A percentile compares a stretch with the other conserved stretches of the same genome.
Conservation (phyloP, 2,797 vertebrate species). For the Pelodytes ibericus region DNA sequence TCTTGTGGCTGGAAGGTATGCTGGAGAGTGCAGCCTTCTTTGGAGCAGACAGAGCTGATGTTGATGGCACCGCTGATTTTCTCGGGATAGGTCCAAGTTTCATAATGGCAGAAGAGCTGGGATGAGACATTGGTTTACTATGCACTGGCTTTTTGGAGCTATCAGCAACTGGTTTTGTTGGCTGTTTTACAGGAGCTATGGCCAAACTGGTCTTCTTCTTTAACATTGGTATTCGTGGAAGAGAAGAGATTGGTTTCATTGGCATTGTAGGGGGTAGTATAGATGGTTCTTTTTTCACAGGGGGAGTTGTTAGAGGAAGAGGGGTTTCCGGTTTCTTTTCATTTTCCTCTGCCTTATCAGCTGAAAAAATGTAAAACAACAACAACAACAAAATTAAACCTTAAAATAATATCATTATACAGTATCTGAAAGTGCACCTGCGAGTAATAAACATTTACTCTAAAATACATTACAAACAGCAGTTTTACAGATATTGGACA, state of each 20-base stretch:
- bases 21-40: slow-evolving; percentile 59
- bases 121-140: slow-evolving; percentile 63
- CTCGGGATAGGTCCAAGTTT: slow-evolving; percentile 56
- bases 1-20: slow-evolving; percentile 64
- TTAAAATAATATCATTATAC: neutral
- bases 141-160: slow-evolving; percentile 65
- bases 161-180: slow-evolving; percentile 62
- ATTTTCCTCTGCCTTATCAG: slow-evolving; percentile 69
- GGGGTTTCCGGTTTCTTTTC: slow-evolving; percentile 27
- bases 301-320: neutral
- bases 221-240: slow-evolving; percentile 63
- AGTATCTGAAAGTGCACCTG: neutral
- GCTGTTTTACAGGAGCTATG: slow-evolving; percentile 66
- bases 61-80: slow-evolving; percentile 61
- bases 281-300: slow-evolving; percentile 63
- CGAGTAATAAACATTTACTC: too few species aligned
- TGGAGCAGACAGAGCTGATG: slow-evolving; percentile 53
- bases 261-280: slow-evolving; percentile 51
- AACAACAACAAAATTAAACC: neutral
- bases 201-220: slow-evolving; percentile 76
- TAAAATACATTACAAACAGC: too few species aligned
- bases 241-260: slow-evolving; percentile 61
- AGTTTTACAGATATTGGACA: too few species aligned
- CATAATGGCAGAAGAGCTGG: slow-evolving; percentile 34
- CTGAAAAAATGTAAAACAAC: slow-evolving; percentile 68